These are phyloP conservation scores for Aurelia sp. DNA, from an alignment of 30 jellyfish, hydroid and myxozoan species.

Conservation along the genomic window DNA sequence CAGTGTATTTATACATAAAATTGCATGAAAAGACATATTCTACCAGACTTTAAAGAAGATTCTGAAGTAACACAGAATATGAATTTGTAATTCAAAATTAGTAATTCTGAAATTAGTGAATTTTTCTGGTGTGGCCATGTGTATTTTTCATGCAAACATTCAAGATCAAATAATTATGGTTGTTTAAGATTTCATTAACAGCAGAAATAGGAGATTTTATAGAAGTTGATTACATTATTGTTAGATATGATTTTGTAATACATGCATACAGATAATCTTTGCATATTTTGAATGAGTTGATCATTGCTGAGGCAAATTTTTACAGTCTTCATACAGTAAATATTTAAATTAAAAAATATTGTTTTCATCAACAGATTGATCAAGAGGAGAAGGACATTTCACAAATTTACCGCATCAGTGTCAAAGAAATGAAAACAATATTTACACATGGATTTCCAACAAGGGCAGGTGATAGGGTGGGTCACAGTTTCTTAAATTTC, in stretches of 20 bases:
- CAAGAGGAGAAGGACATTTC: conserved; percentile 40
- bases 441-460: conserved; percentile 74
- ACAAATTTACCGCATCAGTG: conserved; percentile 46
- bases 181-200: too few species aligned
- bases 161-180: too few species aligned
- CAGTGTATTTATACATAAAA: too few species aligned
- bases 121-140: too few species aligned
- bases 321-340: neutral
- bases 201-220: neutral
- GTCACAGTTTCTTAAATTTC: neutral
- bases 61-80: too few species aligned
- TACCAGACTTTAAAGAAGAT: too few species aligned
- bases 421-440: conserved; percentile 60
- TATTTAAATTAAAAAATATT: neutral
- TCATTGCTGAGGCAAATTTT: too few species aligned
- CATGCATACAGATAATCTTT: too few species aligned
- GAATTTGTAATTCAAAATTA: too few species aligned
- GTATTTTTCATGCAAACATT: too few species aligned
- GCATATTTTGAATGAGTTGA: neutral
- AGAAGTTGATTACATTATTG: neutral
- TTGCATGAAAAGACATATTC: too few species aligned
- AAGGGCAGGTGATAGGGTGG: conserved; percentile 39
- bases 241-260: neutral
- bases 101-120: too few species aligned
- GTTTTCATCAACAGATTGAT: conserved; percentile 9